Conservation (phyloP, 2,888 invertebrate genomes). For the Drosophila demipolita region DNA sequence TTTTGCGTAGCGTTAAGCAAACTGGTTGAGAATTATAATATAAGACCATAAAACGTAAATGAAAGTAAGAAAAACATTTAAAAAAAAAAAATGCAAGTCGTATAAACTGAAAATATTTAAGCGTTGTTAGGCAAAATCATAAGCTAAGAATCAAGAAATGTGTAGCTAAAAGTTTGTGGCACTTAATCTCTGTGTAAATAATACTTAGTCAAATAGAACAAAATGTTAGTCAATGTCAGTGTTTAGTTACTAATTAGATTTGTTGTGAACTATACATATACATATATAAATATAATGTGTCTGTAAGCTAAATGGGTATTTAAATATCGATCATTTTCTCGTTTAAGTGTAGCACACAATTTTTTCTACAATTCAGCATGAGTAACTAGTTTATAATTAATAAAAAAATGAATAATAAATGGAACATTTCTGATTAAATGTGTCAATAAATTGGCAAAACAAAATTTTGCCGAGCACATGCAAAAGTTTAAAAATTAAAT, state of each 20-base stretch:
- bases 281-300: conserved; percentile 32
- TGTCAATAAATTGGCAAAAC: conserved; percentile 12
- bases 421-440: conserved; percentile 5
- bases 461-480: background rate
- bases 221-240: conserved; percentile 64
- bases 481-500: conserved; percentile 12
- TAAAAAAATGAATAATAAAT: background rate
- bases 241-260: conserved; percentile 62
- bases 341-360: conserved; percentile 63
- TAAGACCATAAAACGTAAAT: background rate
- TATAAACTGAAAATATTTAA: conserved; percentile 14
- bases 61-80: conserved; percentile 10
- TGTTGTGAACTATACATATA: conserved; percentile 66
- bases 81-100: conserved; percentile 12
- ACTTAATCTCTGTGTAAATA: conserved; percentile 27
- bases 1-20: conserved; percentile 34
- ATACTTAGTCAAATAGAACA: conserved; percentile 22
- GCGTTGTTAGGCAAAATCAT: conserved; percentile 34
- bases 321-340: conserved; percentile 29
- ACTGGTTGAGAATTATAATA: conserved; percentile 23
- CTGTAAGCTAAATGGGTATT: conserved; percentile 32
- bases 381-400: conserved; percentile 27
- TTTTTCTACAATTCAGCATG: conserved; percentile 60
- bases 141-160: conserved; percentile 13
- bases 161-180: conserved; percentile 11